Evolutionary conservation across 2,113 vertebrate species (phyloP).

Genomic region (Tyto alba): DNA sequence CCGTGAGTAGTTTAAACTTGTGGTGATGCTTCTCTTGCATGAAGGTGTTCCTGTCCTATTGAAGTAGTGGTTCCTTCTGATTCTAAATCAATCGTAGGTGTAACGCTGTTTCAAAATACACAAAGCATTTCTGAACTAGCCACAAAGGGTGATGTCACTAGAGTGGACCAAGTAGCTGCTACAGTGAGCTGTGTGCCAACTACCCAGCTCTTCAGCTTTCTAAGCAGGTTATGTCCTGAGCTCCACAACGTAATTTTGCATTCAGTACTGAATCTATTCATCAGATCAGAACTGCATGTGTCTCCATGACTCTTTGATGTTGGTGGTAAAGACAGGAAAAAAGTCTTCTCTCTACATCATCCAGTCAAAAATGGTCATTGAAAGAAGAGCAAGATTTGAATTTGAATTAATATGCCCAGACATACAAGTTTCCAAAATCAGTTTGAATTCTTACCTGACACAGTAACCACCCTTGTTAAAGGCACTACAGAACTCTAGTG

Average conservation of each 20-base stretch:
- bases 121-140: not conserved
- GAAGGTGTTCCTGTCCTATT: not conserved
- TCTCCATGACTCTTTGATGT: not conserved
- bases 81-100: not conserved
- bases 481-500: not conserved
- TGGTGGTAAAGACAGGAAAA: not conserved
- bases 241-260: not conserved
- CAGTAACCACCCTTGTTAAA: not conserved
- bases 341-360: not conserved
- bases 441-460: not conserved
- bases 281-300: not conserved
- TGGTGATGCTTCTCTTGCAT: not conserved
- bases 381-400: not conserved
- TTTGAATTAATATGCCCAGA: not conserved
- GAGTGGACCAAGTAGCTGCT: not conserved
- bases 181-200: not conserved
- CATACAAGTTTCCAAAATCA: not conserved
- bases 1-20: not conserved
- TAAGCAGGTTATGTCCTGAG: not conserved
- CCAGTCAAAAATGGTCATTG: not conserved
- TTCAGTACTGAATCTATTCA: not conserved
- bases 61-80: not conserved
- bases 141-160: fast-evolving
- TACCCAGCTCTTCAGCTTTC: not conserved
- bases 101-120: not conserved